phyloP scores from a whole-genome alignment of 2,797 vertebrate species.

The Euthynnus affinis region DNA sequence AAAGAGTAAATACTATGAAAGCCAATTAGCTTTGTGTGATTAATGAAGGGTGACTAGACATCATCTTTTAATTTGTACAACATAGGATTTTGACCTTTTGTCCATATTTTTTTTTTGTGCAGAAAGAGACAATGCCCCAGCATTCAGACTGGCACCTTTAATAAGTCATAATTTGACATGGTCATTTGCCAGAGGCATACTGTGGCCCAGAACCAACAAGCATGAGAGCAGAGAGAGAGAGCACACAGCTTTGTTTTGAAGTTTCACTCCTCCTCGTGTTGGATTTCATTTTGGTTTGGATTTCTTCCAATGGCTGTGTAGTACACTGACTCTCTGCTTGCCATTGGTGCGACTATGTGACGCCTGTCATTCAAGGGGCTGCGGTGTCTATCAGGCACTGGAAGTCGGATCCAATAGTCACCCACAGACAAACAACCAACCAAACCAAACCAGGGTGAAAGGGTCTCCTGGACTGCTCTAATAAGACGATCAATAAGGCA shows the following conservation, averaged over 20 bases:
- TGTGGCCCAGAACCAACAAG: slow-evolving; percentile 8
- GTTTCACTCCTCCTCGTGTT: slow-evolving; percentile 40
- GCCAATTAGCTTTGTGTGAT: neutral
- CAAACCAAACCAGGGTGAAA: slow-evolving; percentile 20
- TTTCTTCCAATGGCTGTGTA: slow-evolving; percentile 42
- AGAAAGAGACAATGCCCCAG: neutral
- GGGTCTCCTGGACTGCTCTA: neutral
- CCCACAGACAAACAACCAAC: slow-evolving; percentile 14
- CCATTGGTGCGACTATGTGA: slow-evolving; percentile 48
- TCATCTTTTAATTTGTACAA: neutral
- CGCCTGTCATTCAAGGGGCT: slow-evolving; percentile 47
- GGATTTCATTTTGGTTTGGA: slow-evolving; percentile 59
- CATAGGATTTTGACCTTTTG: slow-evolving; percentile 20
- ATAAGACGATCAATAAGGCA: slow-evolving; percentile 12
- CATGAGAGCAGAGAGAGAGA: slow-evolving; percentile 12
- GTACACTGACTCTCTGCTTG: slow-evolving; percentile 28
- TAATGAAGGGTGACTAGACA: neutral
- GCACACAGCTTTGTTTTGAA: slow-evolving; percentile 34
- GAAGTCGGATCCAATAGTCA: slow-evolving; percentile 30
- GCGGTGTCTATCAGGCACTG: slow-evolving; percentile 31
- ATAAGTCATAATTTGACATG: slow-evolving; percentile 37
- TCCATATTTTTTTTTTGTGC: slow-evolving; percentile 10
- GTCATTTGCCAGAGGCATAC: slow-evolving; percentile 27
- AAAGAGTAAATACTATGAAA: neutral
- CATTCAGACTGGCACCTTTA: slow-evolving; percentile 28